phyloP scores from a whole-genome alignment of 2,797 vertebrate species.

The Thunnus albacares region DNA sequence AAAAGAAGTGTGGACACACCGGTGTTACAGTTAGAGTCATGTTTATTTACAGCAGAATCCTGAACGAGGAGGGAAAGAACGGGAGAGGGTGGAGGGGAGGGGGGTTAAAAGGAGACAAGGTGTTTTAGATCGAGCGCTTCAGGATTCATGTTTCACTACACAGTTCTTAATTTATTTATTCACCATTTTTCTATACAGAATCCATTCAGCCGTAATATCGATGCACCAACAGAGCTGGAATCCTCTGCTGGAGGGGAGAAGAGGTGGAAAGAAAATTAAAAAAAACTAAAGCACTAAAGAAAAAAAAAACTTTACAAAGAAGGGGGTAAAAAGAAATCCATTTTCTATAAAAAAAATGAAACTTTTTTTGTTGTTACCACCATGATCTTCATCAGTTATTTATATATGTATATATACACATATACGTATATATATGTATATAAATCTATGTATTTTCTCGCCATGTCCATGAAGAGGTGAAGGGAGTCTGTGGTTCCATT shows the following conservation, averaged over 20 bases:
- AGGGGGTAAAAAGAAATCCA: constrained; percentile 74
- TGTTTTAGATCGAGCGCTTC: constrained; percentile 82
- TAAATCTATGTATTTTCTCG: constrained; percentile 63
- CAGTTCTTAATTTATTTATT: constrained; percentile 88
- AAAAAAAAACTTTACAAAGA: constrained; percentile 64
- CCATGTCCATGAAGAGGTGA: constrained; percentile 76
- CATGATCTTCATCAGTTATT: constrained; percentile 76
- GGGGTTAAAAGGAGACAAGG: constrained; percentile 79
- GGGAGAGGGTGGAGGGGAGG: constrained; percentile 34
- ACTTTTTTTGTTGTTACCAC: constrained; percentile 63
- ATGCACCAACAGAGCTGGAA: constrained; percentile 69
- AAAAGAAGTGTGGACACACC: constrained; percentile 12
- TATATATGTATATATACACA: constrained; percentile 73
- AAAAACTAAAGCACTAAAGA: constrained; percentile 56
- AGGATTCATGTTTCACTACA: constrained; percentile 87
- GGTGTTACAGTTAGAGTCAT: constrained; percentile 88
- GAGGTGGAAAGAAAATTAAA: constrained; percentile 45
- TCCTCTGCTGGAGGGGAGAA: constrained; percentile 73
- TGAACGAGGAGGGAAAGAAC: constrained; percentile 73
- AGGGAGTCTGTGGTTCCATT: constrained; percentile 62
- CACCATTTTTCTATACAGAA: constrained; percentile 86
- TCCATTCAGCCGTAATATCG: constrained; percentile 83
- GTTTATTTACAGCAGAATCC: constrained; percentile 92
- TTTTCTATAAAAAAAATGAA: constrained; percentile 69
- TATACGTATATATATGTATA: constrained; percentile 7